Base-by-base conservation (phyloP, 2,797 vertebrate genomes). In the Typhlichthys eigenmanni region DNA sequence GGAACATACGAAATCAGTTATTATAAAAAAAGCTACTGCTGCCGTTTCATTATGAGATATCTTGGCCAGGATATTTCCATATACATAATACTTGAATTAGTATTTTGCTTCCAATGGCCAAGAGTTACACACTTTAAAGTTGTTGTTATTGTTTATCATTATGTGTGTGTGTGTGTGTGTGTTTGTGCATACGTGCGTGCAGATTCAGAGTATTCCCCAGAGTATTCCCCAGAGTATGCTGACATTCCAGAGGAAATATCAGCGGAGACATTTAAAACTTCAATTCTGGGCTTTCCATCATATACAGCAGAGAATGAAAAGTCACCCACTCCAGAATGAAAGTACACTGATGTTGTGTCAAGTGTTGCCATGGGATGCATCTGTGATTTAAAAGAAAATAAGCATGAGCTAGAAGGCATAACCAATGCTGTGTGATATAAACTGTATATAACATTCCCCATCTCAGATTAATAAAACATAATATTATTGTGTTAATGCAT, bases 231-330 rank as follows among this genome's bases (percentile, higher is more conserved):
- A 63, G 93, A 93, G 76, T 16, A 4, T 58, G 81, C 82, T n/a
- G 78, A 82, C 47, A 93, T 99, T 63, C 95, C 96, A n/a, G 82
- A 89, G 2, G 90, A 94, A 86, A 93, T 98, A 79, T 93, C 94
- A 38, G 67, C 91, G 62, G 90, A 93, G 74, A 89, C 86, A 51
- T 95, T 98, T 38, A 70, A 85, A 8, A 62, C 64, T 47, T 81
- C 94, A 45, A 93, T 98, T 83, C 92, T 98, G 62, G 94, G 94
- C 56, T 92, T 97, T 65, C 90, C 88, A 0, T 50, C 58, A 0
- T 79, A 63, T 71, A 73, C 34, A 62, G 71, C 51, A 47, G 46
- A 32, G 49, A 69, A 47, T 3, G 14, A 49, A 47, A 34, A 1
- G 12, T 52, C 64, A 59, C 64, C 47, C 0, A 1, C 78, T 50